Percentiles rank a stretch among this genome's conserved stretches.
These are phyloP conservation scores for Pentalonia nigronervosa DNA, from an alignment of 1,140 invertebrate species.

Conservation along the genomic window DNA sequence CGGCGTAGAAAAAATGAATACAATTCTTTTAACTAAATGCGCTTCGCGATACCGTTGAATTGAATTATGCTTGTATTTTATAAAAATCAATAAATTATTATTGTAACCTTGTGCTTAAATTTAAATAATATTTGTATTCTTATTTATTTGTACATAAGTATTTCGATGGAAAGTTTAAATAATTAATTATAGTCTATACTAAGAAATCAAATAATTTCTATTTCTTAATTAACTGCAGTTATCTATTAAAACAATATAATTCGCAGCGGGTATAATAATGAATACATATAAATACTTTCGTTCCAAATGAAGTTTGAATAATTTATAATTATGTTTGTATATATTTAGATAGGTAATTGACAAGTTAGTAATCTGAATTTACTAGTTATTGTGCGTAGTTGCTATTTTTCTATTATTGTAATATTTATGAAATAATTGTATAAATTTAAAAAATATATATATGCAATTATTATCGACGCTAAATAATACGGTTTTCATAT, in stretches of 20 bases:
- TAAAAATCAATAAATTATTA: background rate
- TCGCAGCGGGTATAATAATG: background rate
- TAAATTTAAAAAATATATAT: background rate
- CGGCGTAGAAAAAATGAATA: background rate
- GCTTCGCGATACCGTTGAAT: background rate
- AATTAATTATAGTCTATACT: background rate
- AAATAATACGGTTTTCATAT: background rate
- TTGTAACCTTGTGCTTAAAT: background rate
- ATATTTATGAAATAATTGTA: background rate
- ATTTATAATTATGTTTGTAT: background rate
- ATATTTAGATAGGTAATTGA: background rate
- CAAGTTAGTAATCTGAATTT: background rate
- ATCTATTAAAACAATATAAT: background rate
- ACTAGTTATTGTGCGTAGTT: background rate
- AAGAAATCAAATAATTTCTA: background rate
- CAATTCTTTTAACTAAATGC: background rate
- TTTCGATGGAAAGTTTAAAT: background rate
- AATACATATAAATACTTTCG: slow-evolving; percentile 10
- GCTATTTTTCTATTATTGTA: background rate
- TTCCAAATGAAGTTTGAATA: background rate
- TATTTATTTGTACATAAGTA: background rate
- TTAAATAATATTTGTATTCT: background rate
- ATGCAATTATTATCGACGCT: background rate
- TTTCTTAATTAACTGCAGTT: slow-evolving; percentile 1
- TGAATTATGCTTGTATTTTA: background rate